Evolutionary conservation across 2,888 invertebrate species (phyloP), one percentile per base, ranked within the genome.

Genomic region (Drosophila birchii): DNA sequence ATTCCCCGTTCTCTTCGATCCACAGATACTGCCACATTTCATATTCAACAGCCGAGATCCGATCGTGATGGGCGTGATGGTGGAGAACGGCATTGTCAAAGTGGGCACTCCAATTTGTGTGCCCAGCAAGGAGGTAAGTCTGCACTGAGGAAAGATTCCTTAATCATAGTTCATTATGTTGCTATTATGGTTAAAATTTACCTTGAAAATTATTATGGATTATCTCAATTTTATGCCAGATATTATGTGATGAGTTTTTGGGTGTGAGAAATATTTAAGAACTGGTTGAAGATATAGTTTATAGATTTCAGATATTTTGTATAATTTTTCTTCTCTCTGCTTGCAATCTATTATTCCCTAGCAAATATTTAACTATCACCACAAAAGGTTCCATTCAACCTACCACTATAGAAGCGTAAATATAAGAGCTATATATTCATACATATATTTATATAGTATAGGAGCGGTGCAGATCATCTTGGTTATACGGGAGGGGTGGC

Each of bases 31-130:
- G 91, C 96, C 96, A 32, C 96, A 99, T 93, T 98, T 96, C 93
- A 95, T 99, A 91, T 99, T 99, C 95, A 99, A 99, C 93, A 97
- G 98, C 11, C 95, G 99, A 71, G 99, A 99, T 93, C 99, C 99
- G 11, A 99, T 99, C 92, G 98, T 99, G 26, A 95, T 97, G 89
- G 99, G 99, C 47, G 97, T 99, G 1, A 96, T 96, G 93, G 95
- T 99, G 0, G 99, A 99, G 91, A 98, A 97, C 29, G 99, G 99
- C 44, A 95, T 98, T 69, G 94, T 99, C 49, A 98, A 97, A 93
- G 97, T 98, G 88, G 99, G 99, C 64, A 99, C 99, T 0, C 99
- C 99, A 0, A 95, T 99, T 59, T 99, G 99, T 93, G 99, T 99
- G 59, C 99, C 99, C 67, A 96, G 95, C 91, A 96, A 98, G 95